phyloP scores from a whole-genome alignment of 2,888 invertebrate genomes.

The Nipponacmea schrenckii region DNA sequence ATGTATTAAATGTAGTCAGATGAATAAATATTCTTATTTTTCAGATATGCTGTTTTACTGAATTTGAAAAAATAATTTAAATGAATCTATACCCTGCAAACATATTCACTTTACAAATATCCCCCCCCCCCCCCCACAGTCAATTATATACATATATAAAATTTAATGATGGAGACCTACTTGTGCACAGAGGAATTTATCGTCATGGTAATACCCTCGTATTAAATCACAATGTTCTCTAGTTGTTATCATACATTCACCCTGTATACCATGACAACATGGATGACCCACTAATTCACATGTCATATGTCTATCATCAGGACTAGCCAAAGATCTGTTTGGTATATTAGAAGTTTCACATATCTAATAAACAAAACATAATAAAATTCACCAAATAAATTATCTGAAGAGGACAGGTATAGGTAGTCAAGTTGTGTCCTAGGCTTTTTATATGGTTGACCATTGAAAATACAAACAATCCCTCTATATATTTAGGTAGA shows the following conservation, averaged over 20 bases:
- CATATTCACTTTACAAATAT: no score
- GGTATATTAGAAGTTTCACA: conserved; percentile 54
- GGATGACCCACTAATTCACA: conserved; percentile 98
- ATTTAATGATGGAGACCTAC: conserved; percentile 32
- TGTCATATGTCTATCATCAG: conserved; percentile 76
- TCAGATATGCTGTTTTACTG: no score
- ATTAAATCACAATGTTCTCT: conserved; percentile 64
- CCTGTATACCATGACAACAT: conserved; percentile 94
- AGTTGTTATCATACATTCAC: conserved; percentile 67
- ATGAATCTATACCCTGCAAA: no score
- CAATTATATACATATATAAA: no score
- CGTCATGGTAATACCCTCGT: conserved; percentile 65
- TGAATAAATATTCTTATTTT: no score
- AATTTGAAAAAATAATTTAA: no score
- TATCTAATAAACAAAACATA: conserved; percentile 41
- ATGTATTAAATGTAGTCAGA: no score
- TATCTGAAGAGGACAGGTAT: neutral
- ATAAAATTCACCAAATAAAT: neutral
- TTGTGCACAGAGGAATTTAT: conserved; percentile 65
- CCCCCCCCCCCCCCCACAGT: no score
- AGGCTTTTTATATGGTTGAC: no score
- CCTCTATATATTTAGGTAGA: no score
- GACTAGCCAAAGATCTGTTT: conserved; percentile 37
- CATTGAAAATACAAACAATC: neutral
- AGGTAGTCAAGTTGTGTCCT: neutral